Evolutionary conservation across 2,888 invertebrate species (phyloP).

Genomic region (Polietes domitor): DNA sequence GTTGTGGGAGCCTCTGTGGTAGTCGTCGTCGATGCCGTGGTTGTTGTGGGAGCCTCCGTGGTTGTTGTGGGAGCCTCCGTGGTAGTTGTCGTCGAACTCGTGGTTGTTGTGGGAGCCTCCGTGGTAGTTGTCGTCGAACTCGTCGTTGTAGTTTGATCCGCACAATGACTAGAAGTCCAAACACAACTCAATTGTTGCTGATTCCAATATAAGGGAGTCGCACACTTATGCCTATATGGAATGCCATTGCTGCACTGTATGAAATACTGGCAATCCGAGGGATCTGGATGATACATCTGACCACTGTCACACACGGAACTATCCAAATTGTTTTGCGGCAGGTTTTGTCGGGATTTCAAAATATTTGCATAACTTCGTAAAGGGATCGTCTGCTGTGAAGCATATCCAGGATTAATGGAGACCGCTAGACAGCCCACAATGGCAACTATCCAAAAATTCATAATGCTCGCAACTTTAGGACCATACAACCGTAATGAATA

Average conservation of each 20-base stretch:
- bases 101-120: constrained; percentile 33
- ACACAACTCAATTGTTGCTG: constrained; percentile 41
- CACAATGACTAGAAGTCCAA: constrained; percentile 41
- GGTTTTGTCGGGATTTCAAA: no score
- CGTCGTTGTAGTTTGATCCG: constrained; percentile 17
- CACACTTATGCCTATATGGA: constrained; percentile 46
- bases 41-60: constrained; percentile 37
- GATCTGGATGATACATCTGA: constrained; percentile 61
- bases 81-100: background rate
- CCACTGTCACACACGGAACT: constrained; percentile 21
- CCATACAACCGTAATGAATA: no score
- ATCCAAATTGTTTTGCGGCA: no score
- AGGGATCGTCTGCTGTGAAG: no score
- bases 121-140: constrained; percentile 39
- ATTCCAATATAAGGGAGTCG: constrained; percentile 52
- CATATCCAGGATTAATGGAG: no score
- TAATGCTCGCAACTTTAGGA: no score
- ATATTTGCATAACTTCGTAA: no score
- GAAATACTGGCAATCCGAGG: constrained; percentile 64
- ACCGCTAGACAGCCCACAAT: no score
- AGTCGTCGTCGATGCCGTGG: constrained; percentile 43
- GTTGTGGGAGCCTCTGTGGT: background rate
- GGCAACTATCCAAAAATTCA: no score
- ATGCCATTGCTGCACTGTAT: constrained; percentile 59
- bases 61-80: background rate